These are phyloP conservation scores for Phaethornis superciliosus DNA, from an alignment of 2,113 vertebrate genomes.

Conservation along the genomic window DNA sequence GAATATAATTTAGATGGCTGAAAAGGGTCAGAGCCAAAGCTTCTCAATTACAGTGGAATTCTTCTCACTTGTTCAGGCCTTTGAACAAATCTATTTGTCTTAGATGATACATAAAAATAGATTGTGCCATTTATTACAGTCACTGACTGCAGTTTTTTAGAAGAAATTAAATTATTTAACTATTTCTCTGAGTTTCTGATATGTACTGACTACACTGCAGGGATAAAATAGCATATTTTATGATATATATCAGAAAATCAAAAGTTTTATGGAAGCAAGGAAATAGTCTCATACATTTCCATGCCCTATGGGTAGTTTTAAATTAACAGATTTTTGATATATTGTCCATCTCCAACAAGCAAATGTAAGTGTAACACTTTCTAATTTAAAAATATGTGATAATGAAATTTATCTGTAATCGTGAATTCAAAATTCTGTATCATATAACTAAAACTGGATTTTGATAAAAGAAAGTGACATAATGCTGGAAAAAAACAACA, in stretches of 20 bases:
- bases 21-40: neutral
- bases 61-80: neutral
- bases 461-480: neutral
- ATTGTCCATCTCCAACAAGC: neutral
- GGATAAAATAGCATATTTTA: conserved; percentile 16
- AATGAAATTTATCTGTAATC: neutral
- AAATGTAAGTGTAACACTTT: neutral
- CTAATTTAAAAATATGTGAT: neutral
- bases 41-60: neutral
- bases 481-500: neutral
- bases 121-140: neutral
- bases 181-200: neutral
- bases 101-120: neutral
- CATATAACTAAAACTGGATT: neutral
- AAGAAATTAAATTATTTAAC: conserved; percentile 28
- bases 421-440: neutral
- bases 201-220: neutral
- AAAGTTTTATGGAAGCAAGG: neutral
- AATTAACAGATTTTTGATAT: conserved; percentile 18
- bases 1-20: neutral
- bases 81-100: neutral
- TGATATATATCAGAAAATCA: conserved; percentile 6
- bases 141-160: neutral
- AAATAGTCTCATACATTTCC: neutral
- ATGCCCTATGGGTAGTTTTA: neutral